phyloP scores from a whole-genome alignment of 2,797 vertebrate species.

The Phrynocephalus guinanensis region DNA sequence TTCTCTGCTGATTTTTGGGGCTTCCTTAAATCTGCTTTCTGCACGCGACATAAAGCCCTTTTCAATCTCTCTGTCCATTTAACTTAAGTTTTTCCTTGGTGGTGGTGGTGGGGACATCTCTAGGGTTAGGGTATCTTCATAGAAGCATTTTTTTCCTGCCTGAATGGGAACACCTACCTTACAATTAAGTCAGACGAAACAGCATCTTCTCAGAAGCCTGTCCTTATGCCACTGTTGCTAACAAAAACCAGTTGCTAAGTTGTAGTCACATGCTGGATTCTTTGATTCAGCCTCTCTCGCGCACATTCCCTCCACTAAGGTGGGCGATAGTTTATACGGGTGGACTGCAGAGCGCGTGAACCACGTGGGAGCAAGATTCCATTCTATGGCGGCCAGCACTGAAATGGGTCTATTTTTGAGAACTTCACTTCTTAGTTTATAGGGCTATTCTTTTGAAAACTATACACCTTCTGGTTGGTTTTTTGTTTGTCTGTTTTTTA shows the following conservation, averaged over 20 bases:
- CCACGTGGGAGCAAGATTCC: not conserved
- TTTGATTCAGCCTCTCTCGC: not conserved
- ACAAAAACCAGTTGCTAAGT: conserved; percentile 45
- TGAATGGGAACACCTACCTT: conserved; percentile 33
- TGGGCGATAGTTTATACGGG: not conserved
- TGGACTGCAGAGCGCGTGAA: not conserved
- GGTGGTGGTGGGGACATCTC: too few relatives aligned
- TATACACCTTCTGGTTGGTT: too few relatives aligned
- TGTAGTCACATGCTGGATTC: not conserved
- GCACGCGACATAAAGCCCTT: not conserved
- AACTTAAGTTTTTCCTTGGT: conserved; percentile 18
- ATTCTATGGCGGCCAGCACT: not conserved
- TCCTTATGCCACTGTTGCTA: conserved; percentile 23
- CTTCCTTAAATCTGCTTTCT: not conserved
- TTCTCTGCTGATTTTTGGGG: not conserved
- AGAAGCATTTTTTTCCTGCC: conserved; percentile 9
- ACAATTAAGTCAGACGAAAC: conserved; percentile 38
- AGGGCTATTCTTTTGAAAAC: too few relatives aligned
- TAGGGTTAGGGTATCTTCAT: not conserved
- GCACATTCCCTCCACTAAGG: not conserved
- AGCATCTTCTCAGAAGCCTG: conserved; percentile 37
- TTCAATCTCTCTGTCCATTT: conserved; percentile 35
- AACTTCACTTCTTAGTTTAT: not conserved
- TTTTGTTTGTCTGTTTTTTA: too few relatives aligned
- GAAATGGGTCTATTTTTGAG: not conserved